Evolutionary conservation across 2,113 vertebrate genomes (phyloP), one percentile per base, ranked within the genome.

Genomic region (Cochlearius cochlearius): DNA sequence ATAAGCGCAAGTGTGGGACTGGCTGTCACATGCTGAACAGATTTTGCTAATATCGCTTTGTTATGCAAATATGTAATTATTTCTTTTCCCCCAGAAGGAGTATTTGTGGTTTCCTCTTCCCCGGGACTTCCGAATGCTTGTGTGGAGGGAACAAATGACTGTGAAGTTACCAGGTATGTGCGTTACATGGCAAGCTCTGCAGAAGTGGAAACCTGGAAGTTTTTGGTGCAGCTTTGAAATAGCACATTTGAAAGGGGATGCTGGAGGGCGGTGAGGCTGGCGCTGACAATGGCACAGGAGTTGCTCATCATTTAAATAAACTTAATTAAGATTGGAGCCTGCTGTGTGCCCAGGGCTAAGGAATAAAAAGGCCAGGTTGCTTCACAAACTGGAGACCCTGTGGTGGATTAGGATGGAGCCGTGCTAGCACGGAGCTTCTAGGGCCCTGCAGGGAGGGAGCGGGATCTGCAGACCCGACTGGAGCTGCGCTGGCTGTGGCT

Each of bases 41-140:
- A 92, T 95, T 92, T 86, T 56, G 56, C 52, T 87, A 80, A 36
- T 94, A 77, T 85, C 56, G 60, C 87, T 96, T 95, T 95, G 93
- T 96, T 96, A 82, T 96, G 95, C 87, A 96, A 97, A 96, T 91
- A 67, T 3, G 47, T 91, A 81, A 94, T 95, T 96, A 77, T 85
- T 96, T 85, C 20, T 84, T 87, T 96, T 95, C 80, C 91, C 81
- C 64, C 43, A 89, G 80, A 85, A 95, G 62, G 69, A 89, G 73
- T 47, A 62, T 75, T 87, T 95, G 91, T 64, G 84, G 89, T 91
- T 97, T 96, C 66, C 81, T 96, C 39, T 93, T 95, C 84, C 68
- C 62, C 4, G 0, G 59, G 64, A 92, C 84, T 95, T 96, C 83
- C 3, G 39, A 95, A 41, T 39, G 72, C 63, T 74, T 60, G 30